Evolutionary conservation across 92 coral and sea anemone species (phyloP), one percentile per base, ranked within the genome.

Genomic region (Anthopleura xanthogrammica): DNA sequence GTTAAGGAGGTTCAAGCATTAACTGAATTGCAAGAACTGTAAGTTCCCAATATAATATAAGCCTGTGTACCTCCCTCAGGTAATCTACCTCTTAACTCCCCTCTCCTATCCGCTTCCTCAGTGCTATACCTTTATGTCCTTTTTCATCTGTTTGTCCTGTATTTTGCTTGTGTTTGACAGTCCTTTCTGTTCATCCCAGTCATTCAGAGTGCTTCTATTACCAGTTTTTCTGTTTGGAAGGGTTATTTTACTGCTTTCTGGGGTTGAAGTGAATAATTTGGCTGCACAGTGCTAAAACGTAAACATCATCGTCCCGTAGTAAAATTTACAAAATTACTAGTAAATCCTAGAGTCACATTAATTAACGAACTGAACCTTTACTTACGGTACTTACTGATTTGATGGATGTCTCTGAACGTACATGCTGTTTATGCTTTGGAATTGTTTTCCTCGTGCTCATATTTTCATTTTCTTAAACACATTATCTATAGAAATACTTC

Each of bases 41-140:
- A 54, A 54, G 58, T 54, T 14, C 58, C 58, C 58, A 12, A 54
- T 54, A 40, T 29, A 64, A 19, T n/a, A 19, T n/a, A 19, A 17
- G 72, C 0, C n/a, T 19, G 17, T 58, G 13, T 19, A 14, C 5
- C 72, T 20, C 24, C 40, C 72, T 46, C 9, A n/a, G 72, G 13
- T 9, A 22, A 64, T 64, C 36, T 22, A 16, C n/a, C 36, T 19
- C 42, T 24, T 4, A 4, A 23, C 42, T 22, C 40, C 74, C 43
- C 74, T 29, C 74, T 42, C 42, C 41, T 4, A 5, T 65, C 41
- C 42, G 0, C 9, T 2, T n/a, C 24, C 68, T 60, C 48, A 5
- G 16, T 14, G 23, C 11, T 41, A 7, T 75, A 83, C 86, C 86
- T 83, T 83, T 20, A 83, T 19, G 12, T 80, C 84, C 17, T 48